Conservation (phyloP, 2,888 invertebrate species). For the Celastrina argiolus region DNA sequence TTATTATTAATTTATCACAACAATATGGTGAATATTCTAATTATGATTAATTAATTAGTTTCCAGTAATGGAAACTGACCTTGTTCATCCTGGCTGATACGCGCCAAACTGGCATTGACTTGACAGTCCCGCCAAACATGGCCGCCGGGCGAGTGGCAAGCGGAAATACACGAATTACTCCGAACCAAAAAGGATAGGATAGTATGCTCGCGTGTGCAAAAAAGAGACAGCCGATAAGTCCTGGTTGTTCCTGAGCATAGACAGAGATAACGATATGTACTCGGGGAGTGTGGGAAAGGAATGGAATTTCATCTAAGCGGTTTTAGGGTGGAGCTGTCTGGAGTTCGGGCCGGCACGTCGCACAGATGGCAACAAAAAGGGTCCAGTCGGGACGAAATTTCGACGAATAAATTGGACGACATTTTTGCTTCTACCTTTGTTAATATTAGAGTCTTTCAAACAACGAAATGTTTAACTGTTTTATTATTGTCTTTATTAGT, state of each 20-base stretch:
- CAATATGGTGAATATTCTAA: constrained; percentile 19
- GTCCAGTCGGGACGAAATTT: constrained; percentile 68
- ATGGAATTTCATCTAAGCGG: constrained; percentile 66
- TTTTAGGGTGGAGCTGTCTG: constrained; percentile 78
- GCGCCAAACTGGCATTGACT: constrained; percentile 75
- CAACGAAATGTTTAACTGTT: background rate
- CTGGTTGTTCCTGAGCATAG: constrained; percentile 61
- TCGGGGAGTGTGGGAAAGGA: constrained; percentile 63
- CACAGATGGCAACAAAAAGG: constrained; percentile 77
- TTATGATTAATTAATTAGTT: constrained; percentile 39
- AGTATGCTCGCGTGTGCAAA: constrained; percentile 57
- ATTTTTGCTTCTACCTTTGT: constrained; percentile 58
- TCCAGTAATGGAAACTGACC: constrained; percentile 58
- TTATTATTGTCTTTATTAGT: background rate
- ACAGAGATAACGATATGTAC: constrained; percentile 61
- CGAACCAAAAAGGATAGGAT: constrained; percentile 70
- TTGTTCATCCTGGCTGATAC: constrained; percentile 59
- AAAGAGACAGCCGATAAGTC: constrained; percentile 68
- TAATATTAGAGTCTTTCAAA: constrained; percentile 20
- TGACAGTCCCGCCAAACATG: constrained; percentile 77
- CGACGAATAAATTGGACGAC: constrained; percentile 75
- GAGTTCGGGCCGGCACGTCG: constrained; percentile 51
- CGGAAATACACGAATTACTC: constrained; percentile 74
- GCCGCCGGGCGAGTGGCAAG: constrained; percentile 72
- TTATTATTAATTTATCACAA: background rate